Evolutionary conservation across 2,888 invertebrate species (phyloP).

Genomic region (Thereva nobilitata): DNA sequence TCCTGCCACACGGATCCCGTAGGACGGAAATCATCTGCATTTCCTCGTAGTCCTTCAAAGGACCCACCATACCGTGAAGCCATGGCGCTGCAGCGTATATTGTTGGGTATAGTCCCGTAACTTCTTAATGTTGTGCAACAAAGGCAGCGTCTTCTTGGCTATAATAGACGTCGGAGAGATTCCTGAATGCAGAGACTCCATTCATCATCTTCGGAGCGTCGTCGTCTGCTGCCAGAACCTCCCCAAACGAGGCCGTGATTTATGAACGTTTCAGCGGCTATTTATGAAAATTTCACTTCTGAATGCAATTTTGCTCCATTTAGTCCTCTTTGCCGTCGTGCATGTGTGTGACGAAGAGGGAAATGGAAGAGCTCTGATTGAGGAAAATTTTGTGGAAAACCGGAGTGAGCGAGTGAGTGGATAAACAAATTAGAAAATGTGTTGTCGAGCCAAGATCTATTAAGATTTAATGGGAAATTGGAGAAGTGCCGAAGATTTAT

Average conservation of each 20-base stretch:
- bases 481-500: too few species aligned
- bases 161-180: neutral
- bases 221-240: constrained; percentile 28
- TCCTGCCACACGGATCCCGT: neutral
- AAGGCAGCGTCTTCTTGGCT: neutral
- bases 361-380: too few species aligned
- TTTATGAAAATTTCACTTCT: constrained; percentile 15
- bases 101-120: neutral
- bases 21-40: too few species aligned
- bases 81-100: neutral
- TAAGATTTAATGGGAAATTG: too few species aligned
- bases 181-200: constrained; percentile 17
- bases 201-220: constrained; percentile 26
- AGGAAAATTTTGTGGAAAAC: too few species aligned
- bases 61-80: constrained; percentile 20
- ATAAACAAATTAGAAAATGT: too few species aligned
- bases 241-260: constrained; percentile 29
- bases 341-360: constrained; percentile 8
- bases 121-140: neutral
- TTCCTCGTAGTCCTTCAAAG: constrained; percentile 7
- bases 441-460: too few species aligned
- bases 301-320: constrained; percentile 19
- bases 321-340: constrained; percentile 12
- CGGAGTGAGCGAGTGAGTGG: too few species aligned
- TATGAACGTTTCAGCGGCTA: constrained; percentile 24